Evolutionary conservation across 1,140 invertebrate species (phyloP), one percentile per base, ranked within the genome.

Genomic region (Platorchestia sp.): DNA sequence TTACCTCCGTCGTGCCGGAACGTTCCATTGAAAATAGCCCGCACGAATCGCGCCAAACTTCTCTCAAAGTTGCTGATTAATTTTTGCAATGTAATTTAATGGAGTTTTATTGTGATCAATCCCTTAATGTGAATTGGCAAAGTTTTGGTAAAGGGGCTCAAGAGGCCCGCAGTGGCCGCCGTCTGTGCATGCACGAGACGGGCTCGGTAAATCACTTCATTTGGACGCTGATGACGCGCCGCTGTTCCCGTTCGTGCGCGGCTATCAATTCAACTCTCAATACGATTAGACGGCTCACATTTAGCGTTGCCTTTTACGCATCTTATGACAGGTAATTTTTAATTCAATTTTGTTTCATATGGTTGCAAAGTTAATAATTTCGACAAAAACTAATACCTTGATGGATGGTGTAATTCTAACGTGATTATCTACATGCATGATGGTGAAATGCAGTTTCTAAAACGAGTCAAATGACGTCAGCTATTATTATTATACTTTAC

Each of bases 11-110:
- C 87, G 53, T 3, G 42, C 86, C 95, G 45, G 93, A 95, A 95
- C 45, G 43, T 91, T 75, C 87, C 95, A 95, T 95, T 90, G 87
- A 87, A 75, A 53, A 89, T 45, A 86, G 59, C 59, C 53, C 95
- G 95, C 47, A 95, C 95, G 90, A 51, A 95, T 95, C 53, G 95
- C 86, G 93, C 87, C 95, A 95, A 90, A 95, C 95, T 51, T 51
- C 51, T 95, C 59, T 96, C 75, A 7, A 89, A 51, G 86, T 89
- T 44, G 45, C 90, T 45, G 53, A 53, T 59, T 95, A 47, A 95
- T 95, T 96, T 95, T 59, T 45, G 91, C 91, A 93, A 93, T 93
- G 91, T 93, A 93, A 93, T 93, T 93, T 93, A 93, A 93, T 93
- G 91, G 91, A 93, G 91, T 93, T 93, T 93, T 93, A 93, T 93